Percentiles rank a stretch among this genome's conserved stretches.
These are phyloP conservation scores for Theretra japonica DNA, from an alignment of 2,888 invertebrate genomes.

Conservation along the genomic window DNA sequence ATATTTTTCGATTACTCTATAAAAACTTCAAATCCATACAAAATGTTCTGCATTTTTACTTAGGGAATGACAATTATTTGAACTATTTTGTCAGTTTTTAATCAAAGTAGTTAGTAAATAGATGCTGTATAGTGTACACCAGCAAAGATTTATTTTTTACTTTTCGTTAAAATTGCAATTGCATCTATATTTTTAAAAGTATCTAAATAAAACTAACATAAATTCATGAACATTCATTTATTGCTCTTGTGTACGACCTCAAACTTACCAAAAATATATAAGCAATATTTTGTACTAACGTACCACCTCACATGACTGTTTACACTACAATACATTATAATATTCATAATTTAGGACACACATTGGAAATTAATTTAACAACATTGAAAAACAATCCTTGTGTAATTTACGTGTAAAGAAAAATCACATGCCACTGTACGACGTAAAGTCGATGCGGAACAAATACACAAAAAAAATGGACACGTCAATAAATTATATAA, in stretches of 20 bases:
- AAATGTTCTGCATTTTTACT: too few relatives aligned
- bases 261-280: slow-evolving; percentile 67
- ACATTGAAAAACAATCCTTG: slow-evolving; percentile 27
- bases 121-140: too few relatives aligned
- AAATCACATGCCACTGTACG: slow-evolving; percentile 22
- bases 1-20: too few relatives aligned
- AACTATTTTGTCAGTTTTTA: too few relatives aligned
- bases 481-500: not conserved
- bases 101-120: too few relatives aligned
- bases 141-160: too few relatives aligned
- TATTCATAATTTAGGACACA: slow-evolving; percentile 29
- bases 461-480: not conserved
- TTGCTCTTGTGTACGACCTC: slow-evolving; percentile 75
- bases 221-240: slow-evolving; percentile 73
- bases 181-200: not conserved
- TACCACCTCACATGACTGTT: slow-evolving; percentile 63
- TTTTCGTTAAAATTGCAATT: too few relatives aligned
- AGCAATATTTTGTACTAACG: slow-evolving; percentile 80
- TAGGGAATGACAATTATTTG: too few relatives aligned
- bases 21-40: too few relatives aligned
- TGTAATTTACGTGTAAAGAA: slow-evolving; percentile 18
- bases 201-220: slow-evolving; percentile 14
- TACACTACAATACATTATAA: slow-evolving; percentile 19
- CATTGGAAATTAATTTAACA: slow-evolving; percentile 29
- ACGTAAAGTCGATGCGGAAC: slow-evolving; percentile 1